Evolutionary conservation across 2,113 vertebrate species (phyloP).

Genomic region (Fulmarus glacialis): DNA sequence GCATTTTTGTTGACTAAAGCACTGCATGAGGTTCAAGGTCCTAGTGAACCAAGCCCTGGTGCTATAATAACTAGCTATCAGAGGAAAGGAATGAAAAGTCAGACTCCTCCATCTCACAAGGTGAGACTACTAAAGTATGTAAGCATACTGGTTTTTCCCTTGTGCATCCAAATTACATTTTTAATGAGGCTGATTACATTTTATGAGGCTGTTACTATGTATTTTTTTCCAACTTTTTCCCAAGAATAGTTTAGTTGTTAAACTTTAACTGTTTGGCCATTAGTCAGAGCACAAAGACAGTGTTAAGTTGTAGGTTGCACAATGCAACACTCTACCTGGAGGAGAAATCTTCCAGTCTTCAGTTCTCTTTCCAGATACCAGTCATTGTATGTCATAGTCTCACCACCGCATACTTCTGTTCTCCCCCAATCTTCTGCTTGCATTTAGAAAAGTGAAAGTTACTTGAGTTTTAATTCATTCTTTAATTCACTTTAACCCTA

Average conservation of each 20-base stretch:
- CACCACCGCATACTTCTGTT: not conserved
- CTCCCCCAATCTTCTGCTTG: not conserved
- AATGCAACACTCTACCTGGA: not conserved
- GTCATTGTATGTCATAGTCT: not conserved
- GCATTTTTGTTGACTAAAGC: not conserved
- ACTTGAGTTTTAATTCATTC: not conserved
- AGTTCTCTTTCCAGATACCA: not conserved
- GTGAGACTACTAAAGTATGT: not conserved
- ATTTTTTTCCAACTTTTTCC: not conserved
- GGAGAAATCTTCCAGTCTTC: not conserved
- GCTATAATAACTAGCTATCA: not conserved
- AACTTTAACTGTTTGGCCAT: not conserved
- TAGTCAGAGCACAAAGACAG: not conserved
- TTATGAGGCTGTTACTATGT: not conserved
- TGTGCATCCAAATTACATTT: not conserved
- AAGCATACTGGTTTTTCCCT: not conserved
- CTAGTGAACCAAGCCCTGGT: not conserved
- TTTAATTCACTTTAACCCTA: not conserved
- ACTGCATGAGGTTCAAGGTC: not conserved
- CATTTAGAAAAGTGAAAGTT: not conserved
- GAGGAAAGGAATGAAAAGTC: not conserved
- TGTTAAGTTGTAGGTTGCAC: not conserved
- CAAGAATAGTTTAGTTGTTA: not conserved
- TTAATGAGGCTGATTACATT: not conserved
- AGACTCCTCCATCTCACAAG: not conserved